Evolutionary conservation across 2,888 invertebrate genomes (phyloP).

Genomic region (Parthenolecanium corni): DNA sequence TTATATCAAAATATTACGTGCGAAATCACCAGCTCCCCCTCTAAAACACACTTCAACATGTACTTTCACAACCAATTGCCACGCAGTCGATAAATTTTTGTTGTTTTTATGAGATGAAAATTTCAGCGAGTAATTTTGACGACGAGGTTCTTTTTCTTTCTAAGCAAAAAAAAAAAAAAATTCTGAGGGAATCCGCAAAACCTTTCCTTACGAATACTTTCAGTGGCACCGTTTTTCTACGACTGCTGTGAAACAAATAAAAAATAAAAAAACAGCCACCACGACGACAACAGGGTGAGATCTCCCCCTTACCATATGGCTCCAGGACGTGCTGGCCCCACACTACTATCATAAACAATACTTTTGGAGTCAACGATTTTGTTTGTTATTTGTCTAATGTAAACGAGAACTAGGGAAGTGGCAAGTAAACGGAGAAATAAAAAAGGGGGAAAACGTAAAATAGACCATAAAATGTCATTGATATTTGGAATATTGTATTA

Average conservation of each 20-base stretch:
- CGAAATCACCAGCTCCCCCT: too few species aligned
- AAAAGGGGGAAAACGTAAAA: not conserved
- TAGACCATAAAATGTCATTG: conserved; percentile 11
- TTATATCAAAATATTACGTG: too few species aligned
- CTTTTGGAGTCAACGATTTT: conserved; percentile 14
- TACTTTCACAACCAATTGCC: too few species aligned
- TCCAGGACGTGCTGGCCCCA: conserved; percentile 25
- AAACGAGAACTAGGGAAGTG: not conserved
- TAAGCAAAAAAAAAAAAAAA: too few species aligned
- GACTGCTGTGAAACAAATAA: not conserved
- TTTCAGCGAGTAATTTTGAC: too few species aligned
- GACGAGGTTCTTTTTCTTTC: too few species aligned
- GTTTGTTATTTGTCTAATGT: conserved; percentile 15
- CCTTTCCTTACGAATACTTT: not conserved
- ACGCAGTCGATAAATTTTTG: too few species aligned
- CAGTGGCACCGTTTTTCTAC: not conserved
- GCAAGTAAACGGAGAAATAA: not conserved
- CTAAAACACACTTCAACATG: too few species aligned
- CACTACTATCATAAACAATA: conserved; percentile 20
- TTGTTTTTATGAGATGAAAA: too few species aligned
- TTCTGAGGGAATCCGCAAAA: not conserved
- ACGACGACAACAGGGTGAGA: not conserved
- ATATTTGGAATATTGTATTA: conserved; percentile 18
- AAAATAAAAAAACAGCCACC: too few species aligned
- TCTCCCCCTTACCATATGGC: conserved; percentile 14